Conservation (phyloP, 1,140 invertebrate species). For the Campoletis sonorensis region DNA sequence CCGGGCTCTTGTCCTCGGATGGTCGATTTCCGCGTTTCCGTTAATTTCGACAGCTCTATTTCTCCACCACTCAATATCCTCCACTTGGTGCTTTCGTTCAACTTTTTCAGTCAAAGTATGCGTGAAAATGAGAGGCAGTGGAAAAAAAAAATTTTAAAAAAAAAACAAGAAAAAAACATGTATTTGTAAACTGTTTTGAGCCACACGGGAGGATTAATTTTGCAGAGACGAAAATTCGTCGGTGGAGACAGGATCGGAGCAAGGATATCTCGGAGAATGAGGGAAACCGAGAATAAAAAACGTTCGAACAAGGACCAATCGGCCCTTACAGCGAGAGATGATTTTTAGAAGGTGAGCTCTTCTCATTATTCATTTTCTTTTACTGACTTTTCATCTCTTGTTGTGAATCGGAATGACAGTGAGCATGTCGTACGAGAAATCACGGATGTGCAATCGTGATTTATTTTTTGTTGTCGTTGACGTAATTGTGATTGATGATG, state of each 20-base stretch:
- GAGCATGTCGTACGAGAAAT: too few relatives aligned
- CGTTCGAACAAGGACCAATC: slow-evolving; percentile 61
- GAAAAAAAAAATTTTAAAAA: background rate
- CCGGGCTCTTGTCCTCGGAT: background rate
- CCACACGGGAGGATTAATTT: slow-evolving; percentile 24
- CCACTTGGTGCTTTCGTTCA: background rate
- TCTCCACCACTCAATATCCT: background rate
- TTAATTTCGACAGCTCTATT: background rate
- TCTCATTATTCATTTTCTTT: slow-evolving; percentile 16
- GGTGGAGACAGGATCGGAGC: slow-evolving; percentile 43
- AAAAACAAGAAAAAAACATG: slow-evolving; percentile 22
- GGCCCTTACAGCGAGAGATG: slow-evolving; percentile 70
- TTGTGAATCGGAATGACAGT: too few relatives aligned
- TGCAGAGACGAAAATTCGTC: slow-evolving; percentile 14
- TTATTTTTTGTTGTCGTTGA: too few relatives aligned
- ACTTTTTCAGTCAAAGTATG: background rate
- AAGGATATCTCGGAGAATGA: slow-evolving; percentile 58
- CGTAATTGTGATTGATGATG: too few relatives aligned
- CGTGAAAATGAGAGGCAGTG: background rate
- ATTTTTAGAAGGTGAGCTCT: slow-evolving; percentile 74
- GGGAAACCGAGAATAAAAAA: slow-evolving; percentile 51
- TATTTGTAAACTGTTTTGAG: slow-evolving; percentile 5
- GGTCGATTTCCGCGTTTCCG: slow-evolving; percentile 26
- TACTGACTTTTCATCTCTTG: background rate
- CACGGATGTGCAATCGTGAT: too few relatives aligned